Evolutionary conservation across 2,113 vertebrate genomes (phyloP).

Genomic region (Cyanoramphus novaezelandiae): DNA sequence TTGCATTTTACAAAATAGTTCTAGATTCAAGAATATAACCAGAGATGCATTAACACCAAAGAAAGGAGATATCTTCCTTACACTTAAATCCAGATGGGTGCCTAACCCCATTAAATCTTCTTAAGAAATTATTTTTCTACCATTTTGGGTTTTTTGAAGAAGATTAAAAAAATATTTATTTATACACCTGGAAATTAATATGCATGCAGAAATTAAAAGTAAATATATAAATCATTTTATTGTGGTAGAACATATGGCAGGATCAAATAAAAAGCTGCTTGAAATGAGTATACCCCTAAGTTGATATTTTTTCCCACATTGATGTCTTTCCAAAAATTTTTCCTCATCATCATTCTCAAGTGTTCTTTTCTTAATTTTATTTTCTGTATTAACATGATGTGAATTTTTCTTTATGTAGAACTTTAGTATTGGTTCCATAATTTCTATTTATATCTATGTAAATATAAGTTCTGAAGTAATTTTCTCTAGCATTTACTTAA

Average conservation of each 20-base stretch:
- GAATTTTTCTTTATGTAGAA: neutral
- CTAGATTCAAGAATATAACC: neutral
- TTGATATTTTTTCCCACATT: neutral
- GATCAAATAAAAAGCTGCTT: neutral
- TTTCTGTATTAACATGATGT: neutral
- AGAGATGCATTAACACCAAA: neutral
- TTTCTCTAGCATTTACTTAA: neutral
- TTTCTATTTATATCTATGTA: neutral
- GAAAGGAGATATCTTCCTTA: neutral
- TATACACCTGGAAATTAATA: neutral
- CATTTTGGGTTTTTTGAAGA: neutral
- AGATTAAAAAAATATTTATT: neutral
- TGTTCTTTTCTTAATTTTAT: neutral
- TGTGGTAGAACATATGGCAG: neutral
- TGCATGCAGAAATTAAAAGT: neutral
- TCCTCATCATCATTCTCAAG: neutral
- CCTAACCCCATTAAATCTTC: neutral
- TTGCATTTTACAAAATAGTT: neutral
- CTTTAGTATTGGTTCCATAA: neutral
- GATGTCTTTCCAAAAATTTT: neutral
- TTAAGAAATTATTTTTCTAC: neutral
- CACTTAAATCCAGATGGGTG: neutral
- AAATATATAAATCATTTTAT: neutral
- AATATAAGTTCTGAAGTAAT: neutral
- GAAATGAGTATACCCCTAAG: rapidly evolving